Evolutionary conservation across 2,888 invertebrate species (phyloP).

Genomic region (Athalia cordata): DNA sequence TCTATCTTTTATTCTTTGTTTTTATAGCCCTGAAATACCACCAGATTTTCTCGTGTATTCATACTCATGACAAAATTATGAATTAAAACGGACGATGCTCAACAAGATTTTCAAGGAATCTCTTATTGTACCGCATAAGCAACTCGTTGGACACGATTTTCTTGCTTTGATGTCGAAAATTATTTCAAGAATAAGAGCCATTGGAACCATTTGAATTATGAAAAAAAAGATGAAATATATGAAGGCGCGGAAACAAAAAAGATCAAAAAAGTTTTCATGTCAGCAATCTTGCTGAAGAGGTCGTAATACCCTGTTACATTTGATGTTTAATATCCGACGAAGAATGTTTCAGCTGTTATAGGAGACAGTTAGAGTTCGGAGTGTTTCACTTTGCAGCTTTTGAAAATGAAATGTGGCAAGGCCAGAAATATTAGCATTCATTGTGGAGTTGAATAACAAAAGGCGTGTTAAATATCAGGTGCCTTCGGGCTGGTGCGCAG

Average conservation of each 20-base stretch:
- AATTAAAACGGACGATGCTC: no score
- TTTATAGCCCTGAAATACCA: background rate
- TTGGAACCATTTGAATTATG: no score
- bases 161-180: no score
- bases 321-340: conserved; percentile 45
- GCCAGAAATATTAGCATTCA: conserved; percentile 43
- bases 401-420: conserved; percentile 36
- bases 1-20: background rate
- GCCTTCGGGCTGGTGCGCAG: conserved; percentile 21
- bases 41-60: background rate
- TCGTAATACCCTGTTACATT: conserved; percentile 13
- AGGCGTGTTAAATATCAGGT: conserved; percentile 40
- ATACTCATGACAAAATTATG: no score
- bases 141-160: no score
- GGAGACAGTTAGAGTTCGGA: conserved; percentile 13
- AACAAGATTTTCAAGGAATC: no score
- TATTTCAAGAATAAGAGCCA: no score
- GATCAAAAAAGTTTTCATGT: conserved; percentile 3
- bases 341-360: conserved; percentile 37
- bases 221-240: background rate
- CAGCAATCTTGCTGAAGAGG: conserved; percentile 15
- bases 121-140: no score
- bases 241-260: background rate
- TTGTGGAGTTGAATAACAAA: conserved; percentile 44
- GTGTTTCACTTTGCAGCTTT: conserved; percentile 18